Conservation (phyloP, 2,797 vertebrate genomes). For the Micromesistius poutassou region DNA sequence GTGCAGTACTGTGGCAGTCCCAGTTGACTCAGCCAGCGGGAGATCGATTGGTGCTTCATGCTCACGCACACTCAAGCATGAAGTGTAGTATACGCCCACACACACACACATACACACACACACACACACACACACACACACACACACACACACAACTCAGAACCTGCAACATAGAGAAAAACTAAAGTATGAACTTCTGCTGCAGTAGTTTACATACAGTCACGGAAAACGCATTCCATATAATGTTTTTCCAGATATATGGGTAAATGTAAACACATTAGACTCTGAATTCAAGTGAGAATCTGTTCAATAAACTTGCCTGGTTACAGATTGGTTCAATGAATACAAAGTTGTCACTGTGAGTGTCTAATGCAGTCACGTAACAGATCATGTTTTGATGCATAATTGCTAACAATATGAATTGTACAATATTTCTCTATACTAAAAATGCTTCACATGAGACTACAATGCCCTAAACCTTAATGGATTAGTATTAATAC, state of each 20-base stretch:
- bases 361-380: no score
- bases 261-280: not conserved
- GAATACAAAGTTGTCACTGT: not conserved
- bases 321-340: not conserved
- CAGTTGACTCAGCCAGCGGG: conserved; percentile 77
- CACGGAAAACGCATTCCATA: not conserved
- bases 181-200: not conserved
- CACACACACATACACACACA: conserved; percentile 10
- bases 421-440: not conserved
- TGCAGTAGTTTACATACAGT: not conserved
- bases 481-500: not conserved
- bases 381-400: no score
- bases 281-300: not conserved
- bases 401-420: no score
- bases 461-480: not conserved
- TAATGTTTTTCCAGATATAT: not conserved
- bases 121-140: conserved; percentile 2
- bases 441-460: not conserved
- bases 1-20: conserved; percentile 74
- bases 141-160: not conserved
- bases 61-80: conserved; percentile 14
- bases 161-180: conserved; percentile 31
- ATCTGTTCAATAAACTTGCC: not conserved
- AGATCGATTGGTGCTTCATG: conserved; percentile 79
- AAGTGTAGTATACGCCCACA: not conserved